Percentiles rank a stretch among this genome's conserved stretches.
These are phyloP conservation scores for Oreocharis arfaki DNA, from an alignment of 2,113 vertebrate genomes.

Conservation along the genomic window DNA sequence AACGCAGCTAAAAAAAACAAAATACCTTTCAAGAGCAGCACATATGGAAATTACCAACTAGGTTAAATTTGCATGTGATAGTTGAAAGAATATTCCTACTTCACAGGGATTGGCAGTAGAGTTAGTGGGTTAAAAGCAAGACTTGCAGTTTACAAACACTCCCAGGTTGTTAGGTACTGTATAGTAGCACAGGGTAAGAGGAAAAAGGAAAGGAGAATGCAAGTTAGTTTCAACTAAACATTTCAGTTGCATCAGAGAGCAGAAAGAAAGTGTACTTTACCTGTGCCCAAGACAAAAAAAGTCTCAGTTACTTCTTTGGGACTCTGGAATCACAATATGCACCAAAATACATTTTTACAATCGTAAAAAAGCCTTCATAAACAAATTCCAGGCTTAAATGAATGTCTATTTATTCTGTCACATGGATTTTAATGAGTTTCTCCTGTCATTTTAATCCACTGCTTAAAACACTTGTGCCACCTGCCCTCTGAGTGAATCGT, in stretches of 20 bases:
- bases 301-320: background rate
- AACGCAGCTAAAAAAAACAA: background rate
- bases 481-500: background rate
- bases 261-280: background rate
- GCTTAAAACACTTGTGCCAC: conserved; percentile 6
- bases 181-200: background rate
- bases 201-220: background rate
- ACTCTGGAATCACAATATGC: background rate
- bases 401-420: background rate
- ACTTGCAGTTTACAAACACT: background rate
- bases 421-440: background rate
- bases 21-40: background rate
- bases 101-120: background rate
- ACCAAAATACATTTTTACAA: background rate
- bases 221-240: background rate
- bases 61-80: background rate
- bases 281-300: background rate
- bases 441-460: conserved; percentile 1
- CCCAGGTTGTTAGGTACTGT: background rate
- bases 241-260: background rate
- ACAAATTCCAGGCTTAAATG: background rate
- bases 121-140: background rate
- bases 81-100: background rate
- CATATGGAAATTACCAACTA: background rate
- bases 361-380: background rate